Evolutionary conservation across 2,113 vertebrate species (phyloP), one percentile per base, ranked within the genome.

Genomic region (Rhinoderma darwinii): DNA sequence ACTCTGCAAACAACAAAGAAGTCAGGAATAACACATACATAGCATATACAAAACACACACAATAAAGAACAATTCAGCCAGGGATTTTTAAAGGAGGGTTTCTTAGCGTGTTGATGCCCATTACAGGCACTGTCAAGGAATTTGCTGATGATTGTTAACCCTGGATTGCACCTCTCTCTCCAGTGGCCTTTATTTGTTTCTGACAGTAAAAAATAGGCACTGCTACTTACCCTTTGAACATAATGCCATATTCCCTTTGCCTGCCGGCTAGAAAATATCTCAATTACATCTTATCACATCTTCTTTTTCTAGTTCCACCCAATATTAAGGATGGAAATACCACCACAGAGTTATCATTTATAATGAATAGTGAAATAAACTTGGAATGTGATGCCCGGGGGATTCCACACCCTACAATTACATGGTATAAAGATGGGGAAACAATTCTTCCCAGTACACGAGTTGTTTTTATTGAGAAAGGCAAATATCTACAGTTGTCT

Each of bases 331-430:
- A 97, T 88, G 96, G 96, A 17, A 98, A 98, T 81, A 56, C 90
- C 43, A 97, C 97, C 22, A 92, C 94, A 0, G 95, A 97, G 72
- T 88, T 97, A 14, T 96, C 95, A 0, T 90, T 90, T 0, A 89
- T 98, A 82, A 93, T 97, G 89, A 94, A 96, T 90, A 95, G 93
- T 1, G 10, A 89, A 0, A 93, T 98, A 22, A 95, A 90, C 4
- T 90, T 99, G 91, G 97, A 98, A 84, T 99, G 98, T 37, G 97
- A 99, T 86, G 89, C 93, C 0, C 95, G 96, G 9, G 98, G 98
- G 1, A 93, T 96, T 22, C 98, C 98, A 0, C 66, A 93, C n/a
- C 98, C 98, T n/a, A 88, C 91, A 70, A 90, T 98, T 90, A 96
- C 94, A 0, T 99, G 98, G 98, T 96, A 96, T 91, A 95, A 95